Evolutionary conservation across 2,888 invertebrate species (phyloP), one percentile per base, ranked within the genome.

Genomic region (Taphrorychus bicolor): DNA sequence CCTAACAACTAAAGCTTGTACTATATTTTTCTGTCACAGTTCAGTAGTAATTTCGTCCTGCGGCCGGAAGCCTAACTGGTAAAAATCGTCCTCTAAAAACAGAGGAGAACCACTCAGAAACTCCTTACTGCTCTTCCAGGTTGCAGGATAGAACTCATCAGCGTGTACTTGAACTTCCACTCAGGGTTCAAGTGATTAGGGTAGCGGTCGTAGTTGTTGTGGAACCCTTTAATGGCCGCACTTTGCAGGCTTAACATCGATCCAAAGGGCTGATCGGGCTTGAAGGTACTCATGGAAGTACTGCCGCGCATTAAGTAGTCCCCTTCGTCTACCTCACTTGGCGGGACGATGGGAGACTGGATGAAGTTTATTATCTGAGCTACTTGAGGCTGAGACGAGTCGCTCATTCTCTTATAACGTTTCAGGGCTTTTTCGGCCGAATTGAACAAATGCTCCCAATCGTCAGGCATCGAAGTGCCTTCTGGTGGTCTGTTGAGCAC

Each of bases 21-120:
- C 51, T 51, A 5, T 51, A 14, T 32, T n/a, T 54, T 59, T 42
- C 54, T 22, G 45, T 82, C 84, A 93, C 82, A 93, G 87, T 85
- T 93, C 93, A 76, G 93, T 93, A 77, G 93, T 93, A 75, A 93
- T 91, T 84, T 94, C 93, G 82, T 94, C 94, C 83, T 94, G 94
- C 54, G 94, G 94, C 76, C 94, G 86, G 81, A 92, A 91, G 65
- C 93, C 92, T 81, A 94, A 87, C 79, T 92, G 91, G 76, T 91
- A 90, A 78, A 92, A 91, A 82, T 93, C 93, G 77, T 93, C 91
- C 77, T 91, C 93, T 65, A 91, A 81, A 87, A 90, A 90, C 53
- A 89, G 85, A 61, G 88, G 88, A n/a, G 73, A 72, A 76, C 88
- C 85, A 77, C 77, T 79, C 52, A 82, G 75, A 71, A 78, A 81